These are phyloP conservation scores for Onychostruthus taczanowskii DNA, from an alignment of 2,113 vertebrate species.

Conservation along the genomic window DNA sequence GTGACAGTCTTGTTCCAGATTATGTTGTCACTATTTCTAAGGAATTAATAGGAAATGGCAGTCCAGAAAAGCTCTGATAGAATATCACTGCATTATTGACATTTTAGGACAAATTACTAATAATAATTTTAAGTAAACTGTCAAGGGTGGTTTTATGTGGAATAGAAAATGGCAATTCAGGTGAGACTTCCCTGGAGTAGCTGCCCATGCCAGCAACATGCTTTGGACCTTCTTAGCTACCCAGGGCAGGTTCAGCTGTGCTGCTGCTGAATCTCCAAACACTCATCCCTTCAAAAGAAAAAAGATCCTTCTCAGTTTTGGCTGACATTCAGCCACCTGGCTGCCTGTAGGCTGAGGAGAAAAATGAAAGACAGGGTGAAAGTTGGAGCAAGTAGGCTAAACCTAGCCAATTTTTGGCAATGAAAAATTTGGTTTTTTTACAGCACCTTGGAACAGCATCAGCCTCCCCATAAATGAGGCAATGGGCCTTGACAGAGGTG, in stretches of 20 bases:
- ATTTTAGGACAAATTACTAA: neutral
- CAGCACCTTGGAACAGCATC: neutral
- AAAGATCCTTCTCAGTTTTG: slow-evolving; percentile 14
- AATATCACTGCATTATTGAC: neutral
- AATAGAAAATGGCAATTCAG: neutral
- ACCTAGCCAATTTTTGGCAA: neutral
- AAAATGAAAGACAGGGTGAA: neutral
- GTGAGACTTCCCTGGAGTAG: neutral
- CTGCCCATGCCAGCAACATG: neutral
- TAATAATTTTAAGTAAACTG: neutral
- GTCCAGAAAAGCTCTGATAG: neutral
- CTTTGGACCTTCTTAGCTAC: neutral
- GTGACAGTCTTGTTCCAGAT: neutral
- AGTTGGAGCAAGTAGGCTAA: neutral
- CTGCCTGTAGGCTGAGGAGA: neutral
- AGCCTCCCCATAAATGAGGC: neutral
- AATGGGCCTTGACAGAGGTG: neutral
- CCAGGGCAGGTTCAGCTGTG: neutral
- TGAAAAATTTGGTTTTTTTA: neutral
- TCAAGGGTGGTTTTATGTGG: neutral
- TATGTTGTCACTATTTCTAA: neutral
- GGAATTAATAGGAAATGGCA: neutral
- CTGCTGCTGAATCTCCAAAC: neutral
- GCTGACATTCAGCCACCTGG: neutral
- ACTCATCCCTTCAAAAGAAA: neutral